phyloP scores from a whole-genome alignment of 2,888 invertebrate species.

The Oscheius sp. region DNA sequence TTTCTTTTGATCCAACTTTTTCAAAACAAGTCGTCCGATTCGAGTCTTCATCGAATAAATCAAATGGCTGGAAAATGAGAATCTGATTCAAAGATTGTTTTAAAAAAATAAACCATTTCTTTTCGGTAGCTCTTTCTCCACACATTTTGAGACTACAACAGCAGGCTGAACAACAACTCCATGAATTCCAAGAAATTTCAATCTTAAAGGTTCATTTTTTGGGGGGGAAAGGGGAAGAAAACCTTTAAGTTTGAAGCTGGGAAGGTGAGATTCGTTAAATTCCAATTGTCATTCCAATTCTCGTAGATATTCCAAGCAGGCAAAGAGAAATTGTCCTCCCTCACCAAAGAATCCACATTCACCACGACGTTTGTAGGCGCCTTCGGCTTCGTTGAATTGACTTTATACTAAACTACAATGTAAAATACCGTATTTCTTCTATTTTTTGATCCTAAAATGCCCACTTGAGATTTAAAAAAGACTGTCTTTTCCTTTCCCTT shows the following conservation, averaged over 20 bases:
- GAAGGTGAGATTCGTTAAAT: neutral
- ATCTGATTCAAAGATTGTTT: neutral
- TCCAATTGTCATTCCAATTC: neutral
- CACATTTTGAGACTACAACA: slow-evolving; percentile 11
- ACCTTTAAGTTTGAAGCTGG: neutral
- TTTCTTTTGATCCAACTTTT: neutral
- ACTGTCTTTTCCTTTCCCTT: neutral
- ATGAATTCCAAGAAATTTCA: slow-evolving; percentile 10
- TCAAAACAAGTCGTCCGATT: slow-evolving; percentile 7
- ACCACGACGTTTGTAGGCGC: slow-evolving; percentile 2
- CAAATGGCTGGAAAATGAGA: neutral
- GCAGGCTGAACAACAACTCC: slow-evolving; percentile 20
- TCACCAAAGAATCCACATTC: slow-evolving; percentile 17
- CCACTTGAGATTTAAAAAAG: too few relatives aligned
- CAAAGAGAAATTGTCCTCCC: neutral
- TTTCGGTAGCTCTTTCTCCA: neutral
- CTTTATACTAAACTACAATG: too few relatives aligned
- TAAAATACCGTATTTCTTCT: too few relatives aligned
- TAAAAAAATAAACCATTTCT: neutral
- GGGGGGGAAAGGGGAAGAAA: neutral
- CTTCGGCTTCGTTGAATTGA: neutral
- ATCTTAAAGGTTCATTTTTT: neutral
- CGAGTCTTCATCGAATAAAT: slow-evolving; percentile 3
- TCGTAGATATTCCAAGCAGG: neutral
- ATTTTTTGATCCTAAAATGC: too few relatives aligned